Conservation (phyloP, 30 jellyfish, hydroid and myxozoan genomes). For the Hydra vulgaris region DNA sequence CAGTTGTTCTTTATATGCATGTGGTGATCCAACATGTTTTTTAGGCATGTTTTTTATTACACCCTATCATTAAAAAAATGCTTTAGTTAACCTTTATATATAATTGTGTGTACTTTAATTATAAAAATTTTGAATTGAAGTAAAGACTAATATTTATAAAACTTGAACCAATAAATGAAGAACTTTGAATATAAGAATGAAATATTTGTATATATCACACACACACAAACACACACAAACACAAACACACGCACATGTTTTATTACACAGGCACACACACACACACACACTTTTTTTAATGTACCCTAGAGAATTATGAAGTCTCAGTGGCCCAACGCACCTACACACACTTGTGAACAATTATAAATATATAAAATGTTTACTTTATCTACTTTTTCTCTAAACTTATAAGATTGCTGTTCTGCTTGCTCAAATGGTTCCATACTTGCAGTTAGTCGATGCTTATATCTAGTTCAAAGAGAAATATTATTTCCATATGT, state of each 20-base stretch:
- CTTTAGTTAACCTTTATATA: too few species aligned
- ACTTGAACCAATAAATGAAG: background rate
- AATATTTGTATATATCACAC: background rate
- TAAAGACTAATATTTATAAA: too few species aligned
- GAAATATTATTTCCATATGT: background rate
- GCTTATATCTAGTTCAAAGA: background rate
- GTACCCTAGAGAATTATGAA: too few species aligned
- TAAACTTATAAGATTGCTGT: background rate
- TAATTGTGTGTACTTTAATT: too few species aligned
- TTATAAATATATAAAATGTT: too few species aligned
- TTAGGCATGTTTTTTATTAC: background rate
- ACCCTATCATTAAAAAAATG: background rate
- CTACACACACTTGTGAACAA: too few species aligned
- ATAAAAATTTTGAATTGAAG: too few species aligned
- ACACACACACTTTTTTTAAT: too few species aligned
- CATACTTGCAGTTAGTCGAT: background rate
- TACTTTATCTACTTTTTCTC: background rate
- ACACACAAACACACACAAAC: background rate
- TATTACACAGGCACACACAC: too few species aligned
- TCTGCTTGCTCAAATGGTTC: background rate
- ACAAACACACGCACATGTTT: too few species aligned
- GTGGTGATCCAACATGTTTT: background rate
- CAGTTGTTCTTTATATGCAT: background rate
- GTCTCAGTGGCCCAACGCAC: too few species aligned
- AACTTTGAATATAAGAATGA: background rate